Percentiles rank a stretch among this genome's conserved stretches.
Conservation (phyloP, 2,888 invertebrate genomes). For the Epinotia nisella region DNA sequence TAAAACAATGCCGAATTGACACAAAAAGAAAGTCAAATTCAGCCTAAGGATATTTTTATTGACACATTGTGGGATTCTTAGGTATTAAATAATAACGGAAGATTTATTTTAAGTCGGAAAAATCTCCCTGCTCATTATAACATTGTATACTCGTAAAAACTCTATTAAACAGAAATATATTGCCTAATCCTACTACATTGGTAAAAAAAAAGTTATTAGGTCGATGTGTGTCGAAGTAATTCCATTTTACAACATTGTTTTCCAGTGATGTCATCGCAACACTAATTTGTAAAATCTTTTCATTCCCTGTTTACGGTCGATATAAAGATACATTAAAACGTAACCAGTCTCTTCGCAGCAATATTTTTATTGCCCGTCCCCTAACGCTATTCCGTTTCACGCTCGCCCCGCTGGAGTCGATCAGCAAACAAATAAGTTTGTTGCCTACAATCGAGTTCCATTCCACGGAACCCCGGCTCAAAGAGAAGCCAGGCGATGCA, state of each 20-base stretch:
- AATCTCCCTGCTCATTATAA: too few relatives aligned
- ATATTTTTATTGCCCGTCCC: conserved; percentile 48
- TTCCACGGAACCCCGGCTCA: conserved; percentile 74
- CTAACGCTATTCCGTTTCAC: conserved; percentile 52
- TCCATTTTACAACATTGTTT: neutral
- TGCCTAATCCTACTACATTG: too few relatives aligned
- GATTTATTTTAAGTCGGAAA: too few relatives aligned
- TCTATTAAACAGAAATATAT: too few relatives aligned
- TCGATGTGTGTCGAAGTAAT: neutral
- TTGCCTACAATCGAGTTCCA: conserved; percentile 71
- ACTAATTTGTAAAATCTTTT: conserved; percentile 20
- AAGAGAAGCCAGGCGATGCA: conserved; percentile 69
- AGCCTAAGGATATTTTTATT: neutral
- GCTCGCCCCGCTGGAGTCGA: conserved; percentile 61
- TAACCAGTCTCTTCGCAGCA: conserved; percentile 37
- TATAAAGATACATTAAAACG: conserved; percentile 36
- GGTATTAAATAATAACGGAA: too few relatives aligned
- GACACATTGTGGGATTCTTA: neutral
- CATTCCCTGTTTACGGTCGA: conserved; percentile 2
- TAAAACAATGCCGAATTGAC: neutral
- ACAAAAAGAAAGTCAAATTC: neutral
- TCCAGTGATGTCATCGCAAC: neutral
- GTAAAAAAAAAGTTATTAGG: neutral
- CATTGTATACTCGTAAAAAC: too few relatives aligned
- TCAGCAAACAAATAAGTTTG: conserved; percentile 80